Conservation (phyloP, 23 tunicate species). For the Diplosoma virens region DNA sequence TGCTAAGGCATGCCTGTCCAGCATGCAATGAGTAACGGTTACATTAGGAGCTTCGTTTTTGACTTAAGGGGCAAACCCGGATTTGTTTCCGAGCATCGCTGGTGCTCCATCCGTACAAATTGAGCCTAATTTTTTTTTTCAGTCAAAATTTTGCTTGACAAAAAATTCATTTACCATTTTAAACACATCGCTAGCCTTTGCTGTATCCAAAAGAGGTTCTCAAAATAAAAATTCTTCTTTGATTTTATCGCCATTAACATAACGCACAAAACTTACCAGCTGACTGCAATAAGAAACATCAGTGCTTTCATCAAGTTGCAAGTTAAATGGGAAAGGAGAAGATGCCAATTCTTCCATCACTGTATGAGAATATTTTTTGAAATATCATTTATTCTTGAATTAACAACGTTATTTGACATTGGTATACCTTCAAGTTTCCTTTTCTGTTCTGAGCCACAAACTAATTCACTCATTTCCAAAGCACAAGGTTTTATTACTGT, state of each 20-base stretch:
- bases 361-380: slow-evolving; percentile 28
- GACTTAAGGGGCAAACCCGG: slow-evolving; percentile 35
- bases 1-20: slow-evolving; percentile 29
- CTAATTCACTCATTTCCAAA: slow-evolving; percentile 22
- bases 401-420: slow-evolving; percentile 35
- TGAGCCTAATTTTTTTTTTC: slow-evolving; percentile 28
- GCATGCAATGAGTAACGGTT: slow-evolving; percentile 12
- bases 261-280: too few species aligned
- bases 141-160: too few species aligned
- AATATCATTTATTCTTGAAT: slow-evolving; percentile 34
- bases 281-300: slow-evolving; percentile 36
- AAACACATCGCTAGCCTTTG: too few species aligned
- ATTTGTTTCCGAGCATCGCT: slow-evolving; percentile 41
- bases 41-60: slow-evolving; percentile 29
- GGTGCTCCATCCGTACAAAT: slow-evolving; percentile 50
- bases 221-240: too few species aligned
- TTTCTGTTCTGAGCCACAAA: slow-evolving; percentile 31
- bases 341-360: slow-evolving; percentile 30
- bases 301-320: slow-evolving; percentile 45
- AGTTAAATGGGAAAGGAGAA: slow-evolving; percentile 22
- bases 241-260: too few species aligned
- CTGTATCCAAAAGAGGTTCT: too few species aligned
- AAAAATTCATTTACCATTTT: too few species aligned
- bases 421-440: slow-evolving; percentile 16
- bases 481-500: slow-evolving; percentile 35